Conservation (phyloP, 2,113 vertebrate genomes). For the Grus americana region DNA sequence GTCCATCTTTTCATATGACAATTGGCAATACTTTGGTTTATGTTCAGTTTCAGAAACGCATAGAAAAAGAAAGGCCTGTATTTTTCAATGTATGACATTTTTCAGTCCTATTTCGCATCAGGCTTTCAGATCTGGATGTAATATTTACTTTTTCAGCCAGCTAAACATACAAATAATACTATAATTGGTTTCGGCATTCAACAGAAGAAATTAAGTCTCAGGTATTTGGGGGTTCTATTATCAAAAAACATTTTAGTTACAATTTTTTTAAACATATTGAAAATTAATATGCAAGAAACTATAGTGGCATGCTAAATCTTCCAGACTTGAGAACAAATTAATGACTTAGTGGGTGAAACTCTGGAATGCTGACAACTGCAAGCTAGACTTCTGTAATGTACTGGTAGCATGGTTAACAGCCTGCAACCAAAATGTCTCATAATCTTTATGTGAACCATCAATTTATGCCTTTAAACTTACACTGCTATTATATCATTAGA, state of each 20-base stretch:
- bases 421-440: slow-evolving; percentile 10
- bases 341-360: slow-evolving; percentile 22
- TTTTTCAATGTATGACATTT: background rate
- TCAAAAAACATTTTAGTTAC: background rate
- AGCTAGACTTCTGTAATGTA: background rate
- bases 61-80: background rate
- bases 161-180: background rate
- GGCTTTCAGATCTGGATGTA: background rate
- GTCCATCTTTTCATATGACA: background rate
- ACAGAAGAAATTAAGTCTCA: background rate
- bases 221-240: background rate
- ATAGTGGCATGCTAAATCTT: background rate
- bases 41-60: background rate
- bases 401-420: slow-evolving; percentile 13
- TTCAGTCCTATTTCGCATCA: background rate
- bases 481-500: background rate
- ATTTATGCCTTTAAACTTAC: background rate
- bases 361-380: slow-evolving; percentile 44
- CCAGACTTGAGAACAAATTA: slow-evolving; percentile 12
- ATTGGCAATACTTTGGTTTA: background rate
- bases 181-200: background rate
- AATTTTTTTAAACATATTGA: background rate
- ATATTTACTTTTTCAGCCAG: background rate
- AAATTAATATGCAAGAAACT: slow-evolving; percentile 14
- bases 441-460: background rate